Evolutionary conservation across 2,113 vertebrate species (phyloP).

Genomic region (Sardina pilchardus): DNA sequence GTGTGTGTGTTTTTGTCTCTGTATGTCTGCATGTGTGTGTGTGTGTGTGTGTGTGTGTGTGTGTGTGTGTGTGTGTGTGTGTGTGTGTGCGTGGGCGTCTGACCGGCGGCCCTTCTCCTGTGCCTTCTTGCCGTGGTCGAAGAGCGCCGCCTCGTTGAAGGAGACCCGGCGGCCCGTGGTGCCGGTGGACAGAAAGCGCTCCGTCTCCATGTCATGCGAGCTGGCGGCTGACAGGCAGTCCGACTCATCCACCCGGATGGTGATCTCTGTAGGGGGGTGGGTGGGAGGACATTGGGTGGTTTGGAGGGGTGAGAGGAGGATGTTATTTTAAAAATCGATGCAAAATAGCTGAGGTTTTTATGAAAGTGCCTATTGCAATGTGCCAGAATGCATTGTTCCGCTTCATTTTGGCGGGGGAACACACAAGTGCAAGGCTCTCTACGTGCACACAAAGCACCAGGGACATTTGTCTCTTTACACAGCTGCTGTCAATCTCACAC

Average conservation of each 20-base stretch:
- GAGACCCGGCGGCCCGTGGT: conserved; percentile 88
- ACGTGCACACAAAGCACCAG: neutral
- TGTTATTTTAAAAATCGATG: conserved; percentile 6
- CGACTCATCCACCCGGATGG: conserved; percentile 85
- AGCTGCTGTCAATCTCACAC: neutral
- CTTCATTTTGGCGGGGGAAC: neutral
- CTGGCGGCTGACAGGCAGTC: conserved; percentile 83
- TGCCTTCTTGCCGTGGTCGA: conserved; percentile 86
- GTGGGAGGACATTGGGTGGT: neutral
- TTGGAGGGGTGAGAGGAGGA: neutral
- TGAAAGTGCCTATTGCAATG: neutral
- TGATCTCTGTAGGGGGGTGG: conserved; percentile 78
- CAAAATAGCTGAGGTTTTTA: neutral
- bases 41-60: neutral
- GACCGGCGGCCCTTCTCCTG: conserved; percentile 95
- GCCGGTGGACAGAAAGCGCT: conserved; percentile 88
- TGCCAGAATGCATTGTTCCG: neutral
- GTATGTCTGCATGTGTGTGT: too few relatives aligned
- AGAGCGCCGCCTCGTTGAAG: conserved; percentile 95
- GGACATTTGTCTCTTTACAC: neutral
- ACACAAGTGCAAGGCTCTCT: neutral
- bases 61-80: neutral
- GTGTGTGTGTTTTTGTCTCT: too few relatives aligned
- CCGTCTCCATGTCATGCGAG: conserved; percentile 82
- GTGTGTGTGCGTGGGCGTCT: neutral